These are phyloP conservation scores for Anagrus nilaparvatae DNA, from an alignment of 1,140 invertebrate genomes.

Conservation along the genomic window DNA sequence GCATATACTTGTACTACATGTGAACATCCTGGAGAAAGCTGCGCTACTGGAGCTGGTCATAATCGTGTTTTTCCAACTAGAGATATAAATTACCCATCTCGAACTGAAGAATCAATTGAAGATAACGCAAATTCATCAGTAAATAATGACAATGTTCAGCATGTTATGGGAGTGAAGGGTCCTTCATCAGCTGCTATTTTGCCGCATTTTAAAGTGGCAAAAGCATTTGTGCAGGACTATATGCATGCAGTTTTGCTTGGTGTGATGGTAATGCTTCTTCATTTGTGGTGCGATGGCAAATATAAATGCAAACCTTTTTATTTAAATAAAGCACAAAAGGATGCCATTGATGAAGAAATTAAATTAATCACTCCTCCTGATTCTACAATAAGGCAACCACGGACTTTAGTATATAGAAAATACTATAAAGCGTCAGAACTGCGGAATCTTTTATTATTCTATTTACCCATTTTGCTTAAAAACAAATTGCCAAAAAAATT, in stretches of 20 bases:
- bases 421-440: conserved; percentile 14
- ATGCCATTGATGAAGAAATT: not conserved
- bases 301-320: conserved; percentile 8
- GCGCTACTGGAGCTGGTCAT: not conserved
- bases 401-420: conserved; percentile 2
- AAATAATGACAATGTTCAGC: conserved; percentile 1
- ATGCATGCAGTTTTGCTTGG: conserved; percentile 12
- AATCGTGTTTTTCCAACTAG: conserved; percentile 3
- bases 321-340: conserved; percentile 5
- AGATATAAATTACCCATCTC: not conserved
- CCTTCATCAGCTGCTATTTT: conserved; percentile 1
- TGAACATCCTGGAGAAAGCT: conserved; percentile 8
- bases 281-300: conserved; percentile 4
- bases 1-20: conserved; percentile 4
- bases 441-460: conserved; percentile 6
- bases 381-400: conserved; percentile 8
- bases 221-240: conserved; percentile 11
- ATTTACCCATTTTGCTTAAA: conserved; percentile 11
- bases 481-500: conserved; percentile 5
- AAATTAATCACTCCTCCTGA: conserved; percentile 7
- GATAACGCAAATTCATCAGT: not conserved
- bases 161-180: conserved; percentile 8
- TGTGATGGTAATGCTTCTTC: conserved; percentile 6
- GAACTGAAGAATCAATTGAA: conserved; percentile 5
- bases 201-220: conserved; percentile 4